Base-by-base conservation (phyloP, 2,888 invertebrate genomes). In the Petrophora chlorosata region DNA sequence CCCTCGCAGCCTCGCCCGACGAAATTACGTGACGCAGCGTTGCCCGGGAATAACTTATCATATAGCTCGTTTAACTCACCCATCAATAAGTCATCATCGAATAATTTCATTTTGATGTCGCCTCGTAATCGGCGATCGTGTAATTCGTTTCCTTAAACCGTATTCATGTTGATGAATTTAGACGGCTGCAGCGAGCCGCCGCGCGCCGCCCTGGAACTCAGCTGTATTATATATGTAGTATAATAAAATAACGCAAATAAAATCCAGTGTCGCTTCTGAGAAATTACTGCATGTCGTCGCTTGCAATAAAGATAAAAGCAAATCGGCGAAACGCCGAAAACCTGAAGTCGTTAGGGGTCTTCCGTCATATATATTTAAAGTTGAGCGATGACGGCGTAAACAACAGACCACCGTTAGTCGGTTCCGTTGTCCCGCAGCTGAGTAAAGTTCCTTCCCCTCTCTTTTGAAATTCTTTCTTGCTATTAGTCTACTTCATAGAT, bases 31-130 rank as follows among this genome's bases (percentile, higher is more conserved):
- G 70, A 65, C 67, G 57, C 67, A 67, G 63, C 70, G 65, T 55
- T 68, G 61, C 66, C 61, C 63, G 65, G 65, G 73, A 70, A 73
- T 68, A 69, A 75, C 68, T 75, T 74, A 75, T 74, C 76, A 73
- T 73, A 70, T 68, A 70, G 65, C 71, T 76, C 73, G 73, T 76
- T 75, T 73, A 72, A 70, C 73, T 67, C 63, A 49, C 60, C 68
- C 70, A 70, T 75, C 75, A 73, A 75, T 75, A 72, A 72, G 69
- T 67, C 63, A 70, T 70, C 67, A 66, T 63, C 61, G 65, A 63
- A 70, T 72, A 67, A 73, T 74, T 71, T 74, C 69, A 69, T 73
- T 73, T 72, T 72, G 65, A 72, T 68, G 67, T 68, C 63, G 61
- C 65, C 59, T 63, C 61, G 60, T 60, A 62, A 53, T 59, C 60